These are phyloP conservation scores for Lycopodina hypogea DNA, from an alignment of 37 sponge, comb jelly and placozoan genomes.

Conservation along the genomic window DNA sequence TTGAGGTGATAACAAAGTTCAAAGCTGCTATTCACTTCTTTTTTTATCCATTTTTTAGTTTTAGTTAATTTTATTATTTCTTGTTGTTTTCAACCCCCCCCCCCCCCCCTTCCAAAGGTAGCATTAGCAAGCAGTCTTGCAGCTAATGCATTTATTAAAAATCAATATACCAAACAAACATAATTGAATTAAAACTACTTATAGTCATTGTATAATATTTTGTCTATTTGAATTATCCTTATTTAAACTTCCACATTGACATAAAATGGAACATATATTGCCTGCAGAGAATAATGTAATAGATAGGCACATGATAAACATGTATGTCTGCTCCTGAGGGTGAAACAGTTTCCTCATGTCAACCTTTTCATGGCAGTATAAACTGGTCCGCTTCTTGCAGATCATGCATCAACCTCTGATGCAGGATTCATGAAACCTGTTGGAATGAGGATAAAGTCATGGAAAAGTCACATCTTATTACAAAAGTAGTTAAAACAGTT, in stretches of 20 bases:
- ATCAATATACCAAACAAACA: too few relatives aligned
- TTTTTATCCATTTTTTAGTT: too few relatives aligned
- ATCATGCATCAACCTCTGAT: conserved; percentile 99
- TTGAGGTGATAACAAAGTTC: too few relatives aligned
- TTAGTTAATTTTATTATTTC: too few relatives aligned
- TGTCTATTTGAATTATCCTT: not conserved
- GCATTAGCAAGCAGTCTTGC: too few relatives aligned
- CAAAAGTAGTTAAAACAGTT: not conserved
- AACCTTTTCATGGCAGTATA: conserved; percentile 96
- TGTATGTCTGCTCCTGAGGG: conserved; percentile 96
- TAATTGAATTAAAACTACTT: too few relatives aligned
- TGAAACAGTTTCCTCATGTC: conserved; percentile 91
- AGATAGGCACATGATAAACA: conserved; percentile 96
- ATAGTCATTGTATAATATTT: too few relatives aligned
- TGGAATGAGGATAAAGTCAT: not conserved
- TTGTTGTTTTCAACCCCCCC: too few relatives aligned
- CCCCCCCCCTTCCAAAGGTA: too few relatives aligned
- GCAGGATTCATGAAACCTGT: conserved; percentile 97
- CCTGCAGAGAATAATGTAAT: conserved; percentile 77
- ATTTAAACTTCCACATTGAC: conserved; percentile 7
- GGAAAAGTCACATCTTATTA: not conserved
- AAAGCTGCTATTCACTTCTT: too few relatives aligned
- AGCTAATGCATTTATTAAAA: too few relatives aligned
- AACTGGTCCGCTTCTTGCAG: conserved; percentile 98
- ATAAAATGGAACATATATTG: conserved; percentile 70